These are phyloP conservation scores for Hyperopisus bebe DNA, from an alignment of 2,113 vertebrate genomes.

Conservation along the genomic window DNA sequence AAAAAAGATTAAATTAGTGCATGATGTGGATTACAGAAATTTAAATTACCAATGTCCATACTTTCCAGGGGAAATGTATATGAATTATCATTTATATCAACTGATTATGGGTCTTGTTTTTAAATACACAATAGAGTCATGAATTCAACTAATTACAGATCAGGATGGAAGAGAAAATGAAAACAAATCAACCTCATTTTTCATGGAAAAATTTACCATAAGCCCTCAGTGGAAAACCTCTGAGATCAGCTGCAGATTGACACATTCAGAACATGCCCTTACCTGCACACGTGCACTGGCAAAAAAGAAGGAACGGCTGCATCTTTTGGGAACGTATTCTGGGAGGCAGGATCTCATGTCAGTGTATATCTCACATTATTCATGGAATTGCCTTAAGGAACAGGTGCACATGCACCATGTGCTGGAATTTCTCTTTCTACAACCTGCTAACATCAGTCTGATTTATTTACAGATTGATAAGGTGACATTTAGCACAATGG, in stretches of 20 bases:
- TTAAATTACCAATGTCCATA: background rate
- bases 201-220: background rate
- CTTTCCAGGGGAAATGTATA: background rate
- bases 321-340: background rate
- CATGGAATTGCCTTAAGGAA: background rate
- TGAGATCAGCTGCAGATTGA: background rate
- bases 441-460: background rate
- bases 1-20: background rate
- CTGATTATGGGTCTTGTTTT: background rate
- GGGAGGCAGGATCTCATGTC: background rate
- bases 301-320: background rate
- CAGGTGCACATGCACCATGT: background rate
- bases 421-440: background rate
- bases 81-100: background rate
- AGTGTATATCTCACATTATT: background rate
- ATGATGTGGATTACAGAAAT: background rate
- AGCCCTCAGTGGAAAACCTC: background rate
- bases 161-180: background rate
- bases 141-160: background rate
- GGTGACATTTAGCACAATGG: background rate
- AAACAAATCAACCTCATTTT: background rate
- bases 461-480: background rate
- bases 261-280: background rate
- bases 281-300: background rate
- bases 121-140: background rate